Evolutionary conservation across 2,797 vertebrate genomes (phyloP), one percentile per base, ranked within the genome.

Genomic region (Phoebastria nigripes): DNA sequence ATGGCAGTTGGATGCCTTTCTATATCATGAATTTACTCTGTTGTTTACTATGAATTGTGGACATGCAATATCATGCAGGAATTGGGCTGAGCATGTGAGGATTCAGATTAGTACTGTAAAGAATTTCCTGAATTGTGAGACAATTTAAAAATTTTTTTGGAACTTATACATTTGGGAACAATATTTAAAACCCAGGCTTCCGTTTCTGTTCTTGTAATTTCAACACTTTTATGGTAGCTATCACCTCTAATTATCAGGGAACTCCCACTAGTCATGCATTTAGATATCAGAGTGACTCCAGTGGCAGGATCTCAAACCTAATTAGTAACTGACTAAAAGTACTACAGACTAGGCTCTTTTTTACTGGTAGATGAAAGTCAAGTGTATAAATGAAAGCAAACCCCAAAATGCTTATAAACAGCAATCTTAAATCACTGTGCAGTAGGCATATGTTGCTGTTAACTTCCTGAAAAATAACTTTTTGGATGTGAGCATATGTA

Each of bases 241-340:
- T 89, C 74, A 89, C 89, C 55, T 87, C 52, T 85, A 94, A 89
- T 90, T 94, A 89, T 66, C 67, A 77, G 18, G 44, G 63, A 93
- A 72, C 35, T 92, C 74, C 78, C 71, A 67, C 37, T 69, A 77
- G 47, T 73, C 89, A 82, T 49, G 55, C 29, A 82, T 72, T 93
- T 76, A 93, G 47, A 22, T 59, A 80, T 42, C 73, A 81, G 52
- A 91, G 52, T 67, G 55, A 82, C 92, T 89, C 55, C 63, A 73
- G 58, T 41, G 77, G 55, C 55, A 87, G 62, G 66, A 79, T 59
- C 37, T 90, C 8, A 3, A 95, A 92, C 56, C 29, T 74, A 82
- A 82, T 89, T 82, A 90, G 74, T 59, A 88, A 46, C 51, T 67
- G 47, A 76, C 26, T 89, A 39, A 54, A 91, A 84, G 47, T 67